Evolutionary conservation across 2,888 invertebrate species (phyloP), one percentile per base, ranked within the genome.

Genomic region (Suillia variegata): DNA sequence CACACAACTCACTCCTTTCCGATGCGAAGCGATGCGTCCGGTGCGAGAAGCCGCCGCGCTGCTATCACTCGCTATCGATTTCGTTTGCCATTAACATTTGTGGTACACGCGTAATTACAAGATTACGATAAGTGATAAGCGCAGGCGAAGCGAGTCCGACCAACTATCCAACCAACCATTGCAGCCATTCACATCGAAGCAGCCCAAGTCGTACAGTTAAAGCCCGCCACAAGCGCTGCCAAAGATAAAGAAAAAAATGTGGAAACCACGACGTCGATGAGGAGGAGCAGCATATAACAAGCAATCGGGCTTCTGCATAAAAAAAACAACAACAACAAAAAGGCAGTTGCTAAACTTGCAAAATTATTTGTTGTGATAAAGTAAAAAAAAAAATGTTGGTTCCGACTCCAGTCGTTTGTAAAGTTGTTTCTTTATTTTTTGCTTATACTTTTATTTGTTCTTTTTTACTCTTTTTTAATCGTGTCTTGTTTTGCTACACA

Each of bases 91-190:
- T 67, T 66, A 65, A 67, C 67, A 67, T 67, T 67, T 62, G 62
- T 59, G 62, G 59, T 65, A 67, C 63, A 67, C 62, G 61, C 66
- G 62, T 66, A 64, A 62, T 67, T 66, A 67, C 66, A 64, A 66
- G 67, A 67, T 67, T 63, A 56, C 65, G 66, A 65, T 63, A 63
- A 67, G 62, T 62, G 67, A 67, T 67, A 67, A 67, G 56, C 38
- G 38, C 38, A 38, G n/a, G 4, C n/a, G 10, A 38, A 38, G n/a
- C 6, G 38, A 8, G 38, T n/a, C 4, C 38, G 13, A 5, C 10
- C 10, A 13, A 5, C 38, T n/a, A 38, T 4, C 6, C 6, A 38
- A n/a, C 38, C 38, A 38, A n/a, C 38, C n/a, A 38, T 4, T 5
- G 38, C 38, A 38, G 38, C 38, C 38, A 13, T 4, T 8, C 38